Conservation (phyloP, 2,888 invertebrate species). For the Diploptera punctata region DNA sequence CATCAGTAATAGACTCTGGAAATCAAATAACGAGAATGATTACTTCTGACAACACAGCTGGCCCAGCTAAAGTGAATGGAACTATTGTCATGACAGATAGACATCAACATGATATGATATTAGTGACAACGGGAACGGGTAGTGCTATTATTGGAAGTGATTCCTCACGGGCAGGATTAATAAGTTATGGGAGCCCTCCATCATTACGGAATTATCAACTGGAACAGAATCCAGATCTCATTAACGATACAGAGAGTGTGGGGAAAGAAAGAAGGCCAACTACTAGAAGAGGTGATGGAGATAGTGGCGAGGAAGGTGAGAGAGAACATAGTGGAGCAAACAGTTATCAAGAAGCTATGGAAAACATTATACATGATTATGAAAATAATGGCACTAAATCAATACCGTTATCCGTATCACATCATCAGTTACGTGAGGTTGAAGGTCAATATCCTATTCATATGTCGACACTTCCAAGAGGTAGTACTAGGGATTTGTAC, state of each 20-base stretch:
- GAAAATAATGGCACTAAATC: slow-evolving; percentile 37
- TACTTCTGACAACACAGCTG: not conserved
- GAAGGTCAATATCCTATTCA: slow-evolving; percentile 49
- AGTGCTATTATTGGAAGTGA: slow-evolving; percentile 13
- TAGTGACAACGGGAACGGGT: slow-evolving; percentile 44
- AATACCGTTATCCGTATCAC: slow-evolving; percentile 3
- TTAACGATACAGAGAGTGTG: slow-evolving; percentile 75
- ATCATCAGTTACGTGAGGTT: slow-evolving; percentile 7
- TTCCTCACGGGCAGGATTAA: not conserved
- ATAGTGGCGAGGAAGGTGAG: slow-evolving; percentile 53
- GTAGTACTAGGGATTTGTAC: slow-evolving; percentile 60
- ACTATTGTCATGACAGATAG: slow-evolving; percentile 63
- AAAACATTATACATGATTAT: slow-evolving; percentile 49
- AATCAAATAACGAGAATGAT: slow-evolving; percentile 57
- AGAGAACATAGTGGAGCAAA: slow-evolving; percentile 50
- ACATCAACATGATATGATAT: slow-evolving; percentile 60
- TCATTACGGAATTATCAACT: slow-evolving; percentile 58
- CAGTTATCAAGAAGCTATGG: slow-evolving; percentile 50
- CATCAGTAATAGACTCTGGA: slow-evolving; percentile 50
- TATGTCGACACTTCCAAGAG: slow-evolving; percentile 60
- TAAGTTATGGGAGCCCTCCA: slow-evolving; percentile 61
- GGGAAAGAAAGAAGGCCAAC: slow-evolving; percentile 56
- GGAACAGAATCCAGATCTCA: slow-evolving; percentile 81
- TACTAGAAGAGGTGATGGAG: slow-evolving; percentile 46
- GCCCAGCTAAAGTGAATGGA: slow-evolving; percentile 57